Base-by-base conservation (phyloP, 2,113 vertebrate genomes). In the Ailuropoda melanoleuca region DNA sequence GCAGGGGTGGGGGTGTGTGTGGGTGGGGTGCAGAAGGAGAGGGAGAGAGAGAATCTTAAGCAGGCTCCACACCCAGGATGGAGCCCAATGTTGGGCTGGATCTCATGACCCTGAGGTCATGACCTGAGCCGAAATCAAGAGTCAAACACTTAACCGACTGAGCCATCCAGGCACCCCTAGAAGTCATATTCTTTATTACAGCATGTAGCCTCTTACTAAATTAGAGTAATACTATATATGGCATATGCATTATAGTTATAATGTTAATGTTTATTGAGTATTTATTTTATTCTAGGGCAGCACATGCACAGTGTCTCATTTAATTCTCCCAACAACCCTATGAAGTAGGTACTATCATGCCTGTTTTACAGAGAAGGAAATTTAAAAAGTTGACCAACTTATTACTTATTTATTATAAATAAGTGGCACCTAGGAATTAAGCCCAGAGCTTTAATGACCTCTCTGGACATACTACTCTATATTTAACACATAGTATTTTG, bases 251-350 rank as follows among this genome's bases (percentile, higher is more conserved):
- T 90, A 3, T 64, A 78, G 26, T 86, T 88, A 64, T 19, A 81
- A n/a, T 82, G 56, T 62, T 95, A 75, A 81, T 29, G 48, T 56
- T 96, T 86, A 77, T 37, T 94, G 26, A 72, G 13, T 92, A 60
- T 68, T 90, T 96, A 84, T 86, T 82, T 92, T 95, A 64, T 96
- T 94, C 39, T 34, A 86, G 60, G 43, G 8, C 39, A 93, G 46
- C 34, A 55, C 1, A n/a, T 43, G 37, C 1, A 37, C 23, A 66
- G 48, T 83, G 19, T 89, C 80, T 80, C 31, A 53, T 97, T 92
- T 88, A 90, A 94, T 88, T 85, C 55, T 4, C 46, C 17, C 24
- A 58, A 39, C 23, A 85, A 81, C 26, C 4, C 23, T 93, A 31
- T 86, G 24, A 97, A 82, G 43, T 78, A 84, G 48, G 8, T 83